phyloP scores from a whole-genome alignment of 2,888 invertebrate species.

The Drosophila paucipuncta region DNA sequence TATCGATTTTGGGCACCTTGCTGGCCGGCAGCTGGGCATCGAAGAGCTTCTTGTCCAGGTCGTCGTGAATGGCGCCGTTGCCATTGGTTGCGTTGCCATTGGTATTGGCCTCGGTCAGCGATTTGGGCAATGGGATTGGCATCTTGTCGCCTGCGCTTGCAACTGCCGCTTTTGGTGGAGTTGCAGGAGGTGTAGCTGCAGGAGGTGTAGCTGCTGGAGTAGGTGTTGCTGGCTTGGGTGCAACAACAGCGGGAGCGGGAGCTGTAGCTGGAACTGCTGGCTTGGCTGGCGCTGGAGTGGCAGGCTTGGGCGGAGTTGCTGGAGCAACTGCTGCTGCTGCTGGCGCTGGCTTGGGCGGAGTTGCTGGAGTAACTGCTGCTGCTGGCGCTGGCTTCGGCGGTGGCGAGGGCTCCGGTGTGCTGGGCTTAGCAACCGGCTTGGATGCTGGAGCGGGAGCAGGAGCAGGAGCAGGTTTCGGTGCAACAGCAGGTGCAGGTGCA shows the following conservation, averaged over 20 bases:
- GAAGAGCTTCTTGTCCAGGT: constrained; percentile 74
- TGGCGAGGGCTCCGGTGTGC: constrained; percentile 48
- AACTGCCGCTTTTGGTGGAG: constrained; percentile 15
- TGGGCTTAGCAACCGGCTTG: constrained; percentile 34
- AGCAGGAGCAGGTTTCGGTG: constrained; percentile 56
- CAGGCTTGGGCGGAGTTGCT: constrained; percentile 37
- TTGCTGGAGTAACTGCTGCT: constrained; percentile 2
- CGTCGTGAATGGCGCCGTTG: constrained; percentile 48
- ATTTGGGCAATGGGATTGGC: constrained; percentile 69
- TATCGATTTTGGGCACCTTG: constrained; percentile 64
- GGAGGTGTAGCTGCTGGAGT: constrained; percentile 29
- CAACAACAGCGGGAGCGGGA: neutral
- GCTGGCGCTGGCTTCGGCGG: constrained; percentile 30
- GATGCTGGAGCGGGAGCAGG: constrained; percentile 57
- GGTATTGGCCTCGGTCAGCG: constrained; percentile 44
- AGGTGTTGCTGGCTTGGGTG: constrained; percentile 41
- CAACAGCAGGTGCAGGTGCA: constrained; percentile 28
- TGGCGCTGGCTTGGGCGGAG: constrained; percentile 28
- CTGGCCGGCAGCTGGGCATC: constrained; percentile 62
- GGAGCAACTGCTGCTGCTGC: constrained; percentile 3
- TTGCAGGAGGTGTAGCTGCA: constrained; percentile 26
- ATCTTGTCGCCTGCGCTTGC: constrained; percentile 54
- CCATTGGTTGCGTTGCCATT: constrained; percentile 54
- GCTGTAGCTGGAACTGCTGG: constrained; percentile 13
- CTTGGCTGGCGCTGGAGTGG: constrained; percentile 11